A percentile compares a stretch with the other conserved stretches of the same genome.
Evolutionary conservation across 2,888 invertebrate genomes (phyloP).

Genomic region (Rhimphoctona megacephalus): DNA sequence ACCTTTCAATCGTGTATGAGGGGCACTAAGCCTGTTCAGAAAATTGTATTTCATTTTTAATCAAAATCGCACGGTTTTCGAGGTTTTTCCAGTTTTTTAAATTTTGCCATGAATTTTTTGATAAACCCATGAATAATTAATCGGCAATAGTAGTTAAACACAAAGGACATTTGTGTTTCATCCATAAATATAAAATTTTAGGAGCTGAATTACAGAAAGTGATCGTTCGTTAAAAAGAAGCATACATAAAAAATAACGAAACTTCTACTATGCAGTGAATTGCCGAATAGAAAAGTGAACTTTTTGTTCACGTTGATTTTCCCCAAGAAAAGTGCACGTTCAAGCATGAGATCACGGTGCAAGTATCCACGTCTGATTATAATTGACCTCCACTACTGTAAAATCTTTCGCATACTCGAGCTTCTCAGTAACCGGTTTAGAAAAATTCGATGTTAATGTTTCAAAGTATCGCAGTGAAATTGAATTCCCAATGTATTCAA

Average conservation of each 20-base stretch:
- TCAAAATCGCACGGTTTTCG: neutral
- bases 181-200: too few species aligned
- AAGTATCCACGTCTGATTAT: slow-evolving; percentile 11
- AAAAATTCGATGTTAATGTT: neutral
- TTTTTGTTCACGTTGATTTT: neutral
- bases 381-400: slow-evolving; percentile 6
- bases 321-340: neutral
- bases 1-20: neutral
- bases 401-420: neutral
- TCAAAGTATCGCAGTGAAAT: neutral
- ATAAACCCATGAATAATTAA: too few species aligned
- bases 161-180: too few species aligned
- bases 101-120: too few species aligned
- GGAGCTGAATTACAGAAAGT: too few species aligned
- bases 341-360: neutral
- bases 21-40: too few species aligned
- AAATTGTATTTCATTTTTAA: neutral
- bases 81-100: neutral
- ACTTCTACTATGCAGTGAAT: neutral
- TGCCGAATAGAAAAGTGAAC: neutral
- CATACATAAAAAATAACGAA: neutral
- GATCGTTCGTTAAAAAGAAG: too few species aligned
- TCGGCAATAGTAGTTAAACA: too few species aligned
- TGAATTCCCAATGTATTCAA: neutral
- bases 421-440: neutral